Evolutionary conservation across 2,797 vertebrate species (phyloP).

Genomic region (Lacerta bilineata): DNA sequence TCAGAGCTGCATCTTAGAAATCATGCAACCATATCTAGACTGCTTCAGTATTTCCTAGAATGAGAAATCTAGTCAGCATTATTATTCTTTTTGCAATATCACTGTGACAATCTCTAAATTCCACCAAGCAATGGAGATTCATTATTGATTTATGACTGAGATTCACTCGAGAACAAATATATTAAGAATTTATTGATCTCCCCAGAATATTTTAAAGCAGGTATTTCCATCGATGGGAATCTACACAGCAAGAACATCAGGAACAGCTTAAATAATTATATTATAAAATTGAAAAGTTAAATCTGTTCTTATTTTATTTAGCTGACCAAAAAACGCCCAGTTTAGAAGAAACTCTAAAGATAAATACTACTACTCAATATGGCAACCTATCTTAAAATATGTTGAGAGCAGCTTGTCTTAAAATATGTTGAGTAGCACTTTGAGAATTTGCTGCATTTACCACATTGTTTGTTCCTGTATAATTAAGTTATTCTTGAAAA

Average conservation of each 20-base stretch:
- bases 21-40: neutral
- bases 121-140: neutral
- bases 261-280: neutral
- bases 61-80: neutral
- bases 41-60: neutral
- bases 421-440: neutral
- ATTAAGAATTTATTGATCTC: neutral
- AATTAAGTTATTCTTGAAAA: neutral
- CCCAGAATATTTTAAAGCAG: neutral
- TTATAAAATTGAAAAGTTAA: neutral
- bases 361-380: neutral
- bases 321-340: neutral
- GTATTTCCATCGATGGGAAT: neutral
- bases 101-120: neutral
- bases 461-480: neutral
- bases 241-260: neutral
- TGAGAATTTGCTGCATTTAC: neutral
- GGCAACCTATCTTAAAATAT: neutral
- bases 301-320: conserved; percentile 10
- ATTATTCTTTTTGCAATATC: neutral
- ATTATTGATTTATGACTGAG: neutral
- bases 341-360: neutral
- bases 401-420: neutral
- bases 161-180: neutral
- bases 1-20: neutral